Evolutionary conservation across 2,888 invertebrate genomes (phyloP).

Genomic region (Himalopsyche anomala): DNA sequence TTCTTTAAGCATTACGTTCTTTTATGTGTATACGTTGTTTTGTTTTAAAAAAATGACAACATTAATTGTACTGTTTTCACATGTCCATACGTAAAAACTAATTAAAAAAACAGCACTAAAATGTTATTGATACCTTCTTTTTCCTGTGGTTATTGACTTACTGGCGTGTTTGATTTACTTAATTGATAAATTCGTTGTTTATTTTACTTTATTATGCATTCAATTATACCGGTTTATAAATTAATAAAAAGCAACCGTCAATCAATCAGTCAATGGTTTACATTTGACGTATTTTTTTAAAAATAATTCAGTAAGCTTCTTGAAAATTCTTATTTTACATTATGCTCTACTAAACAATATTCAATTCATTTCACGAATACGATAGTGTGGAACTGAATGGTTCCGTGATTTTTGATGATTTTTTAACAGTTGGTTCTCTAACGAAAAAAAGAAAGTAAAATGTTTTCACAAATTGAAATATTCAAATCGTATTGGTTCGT

Average conservation of each 20-base stretch:
- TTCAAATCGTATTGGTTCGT: background rate
- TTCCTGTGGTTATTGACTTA: too few species aligned
- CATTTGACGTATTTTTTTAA: background rate
- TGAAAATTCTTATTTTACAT: background rate
- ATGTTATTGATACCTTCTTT: too few species aligned
- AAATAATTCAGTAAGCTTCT: background rate
- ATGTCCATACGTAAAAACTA: too few species aligned
- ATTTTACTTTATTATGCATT: background rate
- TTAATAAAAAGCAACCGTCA: background rate
- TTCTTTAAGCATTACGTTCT: too few species aligned
- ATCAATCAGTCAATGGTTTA: background rate
- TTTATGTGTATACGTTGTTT: too few species aligned
- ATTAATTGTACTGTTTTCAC: too few species aligned
- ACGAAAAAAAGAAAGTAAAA: background rate
- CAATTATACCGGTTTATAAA: background rate
- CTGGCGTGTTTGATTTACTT: too few species aligned
- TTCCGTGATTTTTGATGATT: conserved; percentile 1
- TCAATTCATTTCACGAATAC: background rate
- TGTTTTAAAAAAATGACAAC: too few species aligned
- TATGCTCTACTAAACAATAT: conserved; percentile 2
- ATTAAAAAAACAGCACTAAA: too few species aligned
- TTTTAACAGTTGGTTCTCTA: background rate
- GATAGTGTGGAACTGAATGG: background rate
- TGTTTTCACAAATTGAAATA: background rate
- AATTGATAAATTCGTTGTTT: too few species aligned